These are phyloP conservation scores for Leontopithecus rosalia DNA, from an alignment of 2,797 vertebrate genomes.

Conservation along the genomic window DNA sequence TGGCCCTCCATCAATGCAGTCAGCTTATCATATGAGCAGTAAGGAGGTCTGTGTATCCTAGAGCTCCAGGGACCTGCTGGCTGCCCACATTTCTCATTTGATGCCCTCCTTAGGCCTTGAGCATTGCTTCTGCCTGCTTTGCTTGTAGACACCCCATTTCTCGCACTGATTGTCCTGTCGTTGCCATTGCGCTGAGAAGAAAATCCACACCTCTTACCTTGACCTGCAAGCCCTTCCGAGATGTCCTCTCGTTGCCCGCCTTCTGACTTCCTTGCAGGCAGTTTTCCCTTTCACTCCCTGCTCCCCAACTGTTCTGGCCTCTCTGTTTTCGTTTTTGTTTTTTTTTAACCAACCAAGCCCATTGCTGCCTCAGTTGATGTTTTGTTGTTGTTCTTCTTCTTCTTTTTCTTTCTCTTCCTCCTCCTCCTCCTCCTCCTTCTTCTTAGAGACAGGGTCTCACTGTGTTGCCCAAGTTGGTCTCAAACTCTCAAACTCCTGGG, in stretches of 20 bases:
- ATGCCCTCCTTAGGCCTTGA: neutral
- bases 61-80: neutral
- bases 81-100: neutral
- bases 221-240: neutral
- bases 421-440: too few relatives aligned
- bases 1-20: neutral
- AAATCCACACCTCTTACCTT: neutral
- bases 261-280: neutral
- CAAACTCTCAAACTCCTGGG: too few relatives aligned
- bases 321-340: neutral
- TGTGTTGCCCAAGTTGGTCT: too few relatives aligned
- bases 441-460: too few relatives aligned
- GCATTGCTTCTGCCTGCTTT: neutral
- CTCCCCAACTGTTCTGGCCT: neutral
- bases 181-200: neutral
- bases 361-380: neutral
- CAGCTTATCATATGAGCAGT: neutral
- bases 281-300: neutral
- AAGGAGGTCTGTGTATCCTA: neutral
- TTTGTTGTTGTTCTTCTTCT: too few relatives aligned
- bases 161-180: neutral
- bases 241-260: neutral
- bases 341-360: neutral
- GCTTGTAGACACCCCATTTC: neutral
- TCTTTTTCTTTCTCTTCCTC: fast-evolving